Evolutionary conservation across 2,888 invertebrate genomes (phyloP), one percentile per base, ranked within the genome.

Genomic region (Gonocerus acuteangulatus): DNA sequence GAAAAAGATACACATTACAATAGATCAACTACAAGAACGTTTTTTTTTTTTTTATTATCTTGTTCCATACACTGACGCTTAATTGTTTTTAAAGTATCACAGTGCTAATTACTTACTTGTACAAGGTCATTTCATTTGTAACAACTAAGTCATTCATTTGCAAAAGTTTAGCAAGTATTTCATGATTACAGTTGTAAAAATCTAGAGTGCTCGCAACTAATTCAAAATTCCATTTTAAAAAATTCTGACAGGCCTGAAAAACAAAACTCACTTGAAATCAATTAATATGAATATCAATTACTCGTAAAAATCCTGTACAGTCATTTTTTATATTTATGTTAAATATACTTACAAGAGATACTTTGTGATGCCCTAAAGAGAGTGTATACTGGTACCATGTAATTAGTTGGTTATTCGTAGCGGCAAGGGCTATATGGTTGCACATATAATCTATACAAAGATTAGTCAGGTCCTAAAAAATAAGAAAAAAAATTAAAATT

Each of bases 341-440:
- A n/a, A n/a, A n/a, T n/a, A n/a, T n/a, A 62, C 49, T 65, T 70
- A 80, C 81, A 76, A 76, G 78, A 2, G 86, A 82, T 6, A 89
- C 82, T 32, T 82, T 78, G 39, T 78, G 75, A 71, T 90, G 92
- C 21, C 88, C 88, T 72, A 92, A 89, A 3, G 87, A 84, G 68
- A 86, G 81, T 0, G 90, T 87, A 73, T 95, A 95, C 72, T 93
- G 93, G 71, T 92, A 80, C 95, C 95, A 95, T 0, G 89, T 85
- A 27, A 94, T 85, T 19, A 95, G 76, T 63, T 87, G 87, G 15
- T 88, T 89, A 61, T 88, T 84, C 59, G 81, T 82, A 0, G 88
- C 89, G 3, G 93, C 91, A 70, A 88, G 83, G 1, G 92, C 89
- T 57, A 93, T 83, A 73, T 94, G 89, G 69, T 84, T 81, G 54